Percentiles rank a stretch among this genome's conserved stretches.
These are phyloP conservation scores for Mormyrops boulengeri DNA, from an alignment of 2,797 vertebrate genomes.

Conservation along the genomic window DNA sequence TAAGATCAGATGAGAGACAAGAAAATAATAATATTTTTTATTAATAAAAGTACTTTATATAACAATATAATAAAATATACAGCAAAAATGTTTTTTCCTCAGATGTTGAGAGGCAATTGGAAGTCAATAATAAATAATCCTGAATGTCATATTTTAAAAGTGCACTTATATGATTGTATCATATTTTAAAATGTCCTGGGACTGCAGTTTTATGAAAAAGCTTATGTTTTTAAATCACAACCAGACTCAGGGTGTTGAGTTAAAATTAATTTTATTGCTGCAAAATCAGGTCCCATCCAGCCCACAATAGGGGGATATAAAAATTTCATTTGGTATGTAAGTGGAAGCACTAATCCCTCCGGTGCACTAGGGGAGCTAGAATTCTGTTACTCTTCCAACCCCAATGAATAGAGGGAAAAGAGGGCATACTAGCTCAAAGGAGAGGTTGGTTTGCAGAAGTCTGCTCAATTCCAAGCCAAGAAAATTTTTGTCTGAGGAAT, in stretches of 20 bases:
- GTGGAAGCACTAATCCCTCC: neutral
- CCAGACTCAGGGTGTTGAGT: neutral
- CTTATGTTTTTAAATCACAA: neutral
- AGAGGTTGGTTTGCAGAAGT: neutral
- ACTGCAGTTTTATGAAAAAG: neutral
- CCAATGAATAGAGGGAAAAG: neutral
- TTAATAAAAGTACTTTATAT: neutral
- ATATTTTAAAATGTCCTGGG: neutral
- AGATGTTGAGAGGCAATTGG: neutral
- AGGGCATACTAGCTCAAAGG: neutral
- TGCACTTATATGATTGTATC: neutral
- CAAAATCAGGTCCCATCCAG: neutral
- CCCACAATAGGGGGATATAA: neutral
- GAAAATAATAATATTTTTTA: neutral
- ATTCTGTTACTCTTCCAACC: neutral
- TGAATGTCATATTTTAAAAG: neutral
- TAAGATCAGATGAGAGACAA: neutral
- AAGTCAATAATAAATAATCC: neutral
- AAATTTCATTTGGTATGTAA: neutral
- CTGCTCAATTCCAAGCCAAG: neutral
- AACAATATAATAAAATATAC: neutral
- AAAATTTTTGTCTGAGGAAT: neutral
- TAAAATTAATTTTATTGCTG: neutral
- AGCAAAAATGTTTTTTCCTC: neutral
- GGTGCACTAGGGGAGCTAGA: neutral